Evolutionary conservation across 2,888 invertebrate genomes (phyloP), one percentile per base, ranked within the genome.

Genomic region (Melolontha melolontha): DNA sequence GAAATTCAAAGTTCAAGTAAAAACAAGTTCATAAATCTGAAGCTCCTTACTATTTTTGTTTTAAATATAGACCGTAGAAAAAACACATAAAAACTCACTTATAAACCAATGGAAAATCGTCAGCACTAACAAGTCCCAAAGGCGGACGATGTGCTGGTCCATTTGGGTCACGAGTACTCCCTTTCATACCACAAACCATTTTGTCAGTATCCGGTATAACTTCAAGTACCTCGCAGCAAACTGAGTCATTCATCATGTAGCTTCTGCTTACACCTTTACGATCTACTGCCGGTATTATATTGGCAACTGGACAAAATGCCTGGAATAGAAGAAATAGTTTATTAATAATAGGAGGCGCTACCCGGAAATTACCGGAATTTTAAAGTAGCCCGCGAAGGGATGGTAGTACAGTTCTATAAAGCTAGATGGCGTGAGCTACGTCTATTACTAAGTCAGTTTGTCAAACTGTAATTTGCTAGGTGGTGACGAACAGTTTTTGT

Each of bases 211-310:
- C 94, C 52, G 92, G 91, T 81, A 92, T 92, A 72, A 94, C 91
- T 87, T 93, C 94, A 78, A 94, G 87, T 62, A 95, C 92, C 87
- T 94, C 94, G 83, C 94, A 94, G 87, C 94, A 92, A 68, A 95
- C 91, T 77, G 91, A 90, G 85, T 95, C 94, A 86, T 92, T 92
- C 84, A 89, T 88, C 84, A 91, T 89, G 87, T 92, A 94, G 84
- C 88, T 88, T 82, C 92, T 90, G 82, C 90, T 88, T 71, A 91
- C 87, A 82, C 90, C 91, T 79, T 89, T 89, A 87, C 92, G 92
- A 87, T 93, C 93, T 80, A 91, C 87, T 52, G 92, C 92, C 69
- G 91, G 91, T 84, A 92, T 90, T 84, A 90, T 88, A 85, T 90
- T 90, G 75, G 88, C 85, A 69, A 89, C 87, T 50, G 90, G 90